phyloP scores from a whole-genome alignment of 2,113 vertebrate genomes.

The Mellivora capensis region DNA sequence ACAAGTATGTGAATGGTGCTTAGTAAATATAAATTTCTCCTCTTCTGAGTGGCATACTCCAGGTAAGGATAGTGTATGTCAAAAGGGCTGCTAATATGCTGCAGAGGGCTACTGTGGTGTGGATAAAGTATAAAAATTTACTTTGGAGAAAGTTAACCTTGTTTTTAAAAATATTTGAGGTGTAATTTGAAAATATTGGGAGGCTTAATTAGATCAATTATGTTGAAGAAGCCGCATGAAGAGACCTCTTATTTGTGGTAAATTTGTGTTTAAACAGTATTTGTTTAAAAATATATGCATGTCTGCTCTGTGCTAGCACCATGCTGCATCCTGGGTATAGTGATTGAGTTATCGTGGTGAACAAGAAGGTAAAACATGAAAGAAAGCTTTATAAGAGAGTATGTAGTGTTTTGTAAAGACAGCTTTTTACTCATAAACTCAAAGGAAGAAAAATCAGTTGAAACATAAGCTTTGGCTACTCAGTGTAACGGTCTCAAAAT shows the following conservation, averaged over 20 bases:
- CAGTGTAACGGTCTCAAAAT: not conserved
- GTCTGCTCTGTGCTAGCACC: not conserved
- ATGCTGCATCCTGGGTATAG: not conserved
- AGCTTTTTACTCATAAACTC: conserved; percentile 7
- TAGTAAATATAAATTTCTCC: not conserved
- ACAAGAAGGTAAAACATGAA: not conserved
- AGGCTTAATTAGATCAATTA: not conserved
- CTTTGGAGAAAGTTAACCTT: not conserved
- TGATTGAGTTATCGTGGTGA: not conserved
- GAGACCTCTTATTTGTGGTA: not conserved
- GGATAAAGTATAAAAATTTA: conserved; percentile 8
- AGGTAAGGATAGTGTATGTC: not conserved
- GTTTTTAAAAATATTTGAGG: not conserved
- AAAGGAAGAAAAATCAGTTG: not conserved
- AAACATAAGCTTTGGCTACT: not conserved
- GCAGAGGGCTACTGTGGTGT: not conserved
- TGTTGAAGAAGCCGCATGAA: not conserved
- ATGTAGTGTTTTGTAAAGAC: not conserved
- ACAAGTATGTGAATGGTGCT: not conserved
- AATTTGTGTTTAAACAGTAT: not conserved
- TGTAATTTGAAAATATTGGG: not conserved
- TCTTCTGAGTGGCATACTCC: not conserved
- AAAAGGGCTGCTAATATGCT: not conserved
- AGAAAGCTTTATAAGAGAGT: not conserved
- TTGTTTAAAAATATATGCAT: conserved; percentile 3